phyloP scores from a whole-genome alignment of 1,140 invertebrate species.

The Harlomillsia oculata region DNA sequence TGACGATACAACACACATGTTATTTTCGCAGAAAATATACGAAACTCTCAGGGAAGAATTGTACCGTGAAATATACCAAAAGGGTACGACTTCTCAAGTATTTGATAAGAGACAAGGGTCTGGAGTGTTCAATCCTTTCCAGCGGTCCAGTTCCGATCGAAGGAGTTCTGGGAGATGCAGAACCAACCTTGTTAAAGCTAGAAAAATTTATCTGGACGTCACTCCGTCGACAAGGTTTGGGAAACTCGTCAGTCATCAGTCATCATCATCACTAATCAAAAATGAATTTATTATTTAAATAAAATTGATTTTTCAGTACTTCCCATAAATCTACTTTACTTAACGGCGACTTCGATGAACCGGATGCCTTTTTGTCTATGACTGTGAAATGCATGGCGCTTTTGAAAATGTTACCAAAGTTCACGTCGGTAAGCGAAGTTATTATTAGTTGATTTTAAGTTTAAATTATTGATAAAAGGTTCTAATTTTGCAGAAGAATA shows the following conservation, averaged over 20 bases:
- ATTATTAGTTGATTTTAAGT: not conserved
- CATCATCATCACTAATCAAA: not conserved
- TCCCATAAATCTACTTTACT: not conserved
- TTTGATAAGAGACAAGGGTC: slow-evolving; percentile 53
- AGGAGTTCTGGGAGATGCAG: slow-evolving; percentile 35
- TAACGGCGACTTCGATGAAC: slow-evolving; percentile 40
- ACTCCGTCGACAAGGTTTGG: not conserved
- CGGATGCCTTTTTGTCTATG: slow-evolving; percentile 64
- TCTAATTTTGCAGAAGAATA: not conserved
- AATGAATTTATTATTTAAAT: too few relatives aligned
- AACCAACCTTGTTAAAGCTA: slow-evolving; percentile 31
- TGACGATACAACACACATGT: not conserved
- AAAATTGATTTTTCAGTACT: too few relatives aligned
- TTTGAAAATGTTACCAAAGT: slow-evolving; percentile 70
- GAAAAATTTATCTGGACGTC: slow-evolving; percentile 29
- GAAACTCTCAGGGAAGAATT: slow-evolving; percentile 61
- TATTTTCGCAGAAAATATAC: slow-evolving; percentile 51
- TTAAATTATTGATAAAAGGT: too few relatives aligned
- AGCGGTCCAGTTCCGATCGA: slow-evolving; percentile 37
- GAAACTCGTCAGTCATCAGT: not conserved
- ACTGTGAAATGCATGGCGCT: slow-evolving; percentile 76
- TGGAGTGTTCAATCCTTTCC: slow-evolving; percentile 40
- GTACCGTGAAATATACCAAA: slow-evolving; percentile 62
- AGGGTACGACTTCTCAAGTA: slow-evolving; percentile 49
- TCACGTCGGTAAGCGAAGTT: slow-evolving; percentile 63